A percentile compares a stretch with the other conserved stretches of the same genome.
Conservation (phyloP, 1,140 invertebrate genomes). For the Philotrypesis tridentata region DNA sequence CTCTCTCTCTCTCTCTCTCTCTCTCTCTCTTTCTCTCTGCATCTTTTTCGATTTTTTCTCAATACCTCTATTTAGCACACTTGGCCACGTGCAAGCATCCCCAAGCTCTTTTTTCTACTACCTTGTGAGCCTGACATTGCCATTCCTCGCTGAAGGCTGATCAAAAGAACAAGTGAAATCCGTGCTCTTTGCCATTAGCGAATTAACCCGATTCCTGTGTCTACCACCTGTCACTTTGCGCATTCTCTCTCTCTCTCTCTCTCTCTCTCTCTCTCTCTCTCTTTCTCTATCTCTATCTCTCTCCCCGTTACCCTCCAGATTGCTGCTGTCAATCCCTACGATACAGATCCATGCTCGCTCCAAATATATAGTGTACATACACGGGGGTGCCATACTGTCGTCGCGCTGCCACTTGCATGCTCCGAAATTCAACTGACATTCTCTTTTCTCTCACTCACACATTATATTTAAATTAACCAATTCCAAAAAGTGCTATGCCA, state of each 20-base stretch:
- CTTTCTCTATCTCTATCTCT: too few relatives aligned
- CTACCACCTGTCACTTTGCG: slow-evolving; percentile 8
- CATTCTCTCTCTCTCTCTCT: too few relatives aligned
- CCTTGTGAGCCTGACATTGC: background rate
- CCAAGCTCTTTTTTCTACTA: background rate
- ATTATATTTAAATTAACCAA: background rate
- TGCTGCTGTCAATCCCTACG: too few relatives aligned
- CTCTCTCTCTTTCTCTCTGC: slow-evolving; percentile 22
- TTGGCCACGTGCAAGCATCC: background rate
- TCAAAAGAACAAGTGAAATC: slow-evolving; percentile 15
- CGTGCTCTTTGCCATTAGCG: slow-evolving; percentile 10
- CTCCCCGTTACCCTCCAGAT: too few relatives aligned
- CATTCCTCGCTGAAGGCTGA: background rate
- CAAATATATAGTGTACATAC: too few relatives aligned
- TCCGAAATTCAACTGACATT: background rate
- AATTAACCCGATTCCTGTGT: slow-evolving; percentile 5
- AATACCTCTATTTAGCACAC: too few relatives aligned
- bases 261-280: too few relatives aligned
- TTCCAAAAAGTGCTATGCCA: background rate
- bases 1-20: slow-evolving; percentile 1
- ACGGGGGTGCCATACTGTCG: background rate
- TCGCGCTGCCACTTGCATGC: slow-evolving; percentile 16
- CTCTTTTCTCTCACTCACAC: background rate
- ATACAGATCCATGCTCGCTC: too few relatives aligned
- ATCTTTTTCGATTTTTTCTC: background rate